Conservation (phyloP, 2,113 vertebrate species). For the Clarias batrachus region DNA sequence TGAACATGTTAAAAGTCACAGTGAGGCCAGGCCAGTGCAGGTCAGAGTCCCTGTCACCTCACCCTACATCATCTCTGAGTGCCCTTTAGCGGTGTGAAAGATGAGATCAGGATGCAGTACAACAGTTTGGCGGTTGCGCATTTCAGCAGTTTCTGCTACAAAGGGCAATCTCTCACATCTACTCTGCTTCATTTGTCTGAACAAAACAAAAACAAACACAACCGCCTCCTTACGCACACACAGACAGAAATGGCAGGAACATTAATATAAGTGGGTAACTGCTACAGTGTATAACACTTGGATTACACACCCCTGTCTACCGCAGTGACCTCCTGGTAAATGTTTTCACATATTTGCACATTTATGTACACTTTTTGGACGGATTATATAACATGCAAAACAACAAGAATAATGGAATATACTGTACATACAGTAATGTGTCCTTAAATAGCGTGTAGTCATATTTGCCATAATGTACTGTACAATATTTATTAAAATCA, state of each 20-base stretch:
- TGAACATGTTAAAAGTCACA: neutral
- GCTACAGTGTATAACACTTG: neutral
- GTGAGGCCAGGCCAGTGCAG: constrained; percentile 5
- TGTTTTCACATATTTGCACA: neutral
- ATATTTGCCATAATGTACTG: neutral
- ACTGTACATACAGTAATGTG: neutral
- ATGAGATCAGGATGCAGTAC: constrained; percentile 8
- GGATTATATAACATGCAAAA: neutral
- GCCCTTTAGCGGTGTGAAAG: constrained; percentile 33
- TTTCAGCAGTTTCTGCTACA: constrained; percentile 21
- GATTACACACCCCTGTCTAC: constrained; percentile 9
- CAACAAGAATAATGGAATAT: neutral
- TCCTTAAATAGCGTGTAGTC: neutral
- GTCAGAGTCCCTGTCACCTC: neutral
- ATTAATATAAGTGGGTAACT: constrained; percentile 24
- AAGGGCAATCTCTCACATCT: constrained; percentile 47
- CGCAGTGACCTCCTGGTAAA: neutral
- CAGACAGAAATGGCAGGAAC: constrained; percentile 13
- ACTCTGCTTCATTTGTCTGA: constrained; percentile 28
- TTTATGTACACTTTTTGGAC: neutral
- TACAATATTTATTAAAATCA: neutral
- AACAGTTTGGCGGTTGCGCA: constrained; percentile 12
- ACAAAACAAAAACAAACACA: constrained; percentile 31
- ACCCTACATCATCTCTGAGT: constrained; percentile 15
- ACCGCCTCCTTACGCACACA: neutral